Conservation (phyloP, 2,888 invertebrate genomes). For the Lysandra bellargus region DNA sequence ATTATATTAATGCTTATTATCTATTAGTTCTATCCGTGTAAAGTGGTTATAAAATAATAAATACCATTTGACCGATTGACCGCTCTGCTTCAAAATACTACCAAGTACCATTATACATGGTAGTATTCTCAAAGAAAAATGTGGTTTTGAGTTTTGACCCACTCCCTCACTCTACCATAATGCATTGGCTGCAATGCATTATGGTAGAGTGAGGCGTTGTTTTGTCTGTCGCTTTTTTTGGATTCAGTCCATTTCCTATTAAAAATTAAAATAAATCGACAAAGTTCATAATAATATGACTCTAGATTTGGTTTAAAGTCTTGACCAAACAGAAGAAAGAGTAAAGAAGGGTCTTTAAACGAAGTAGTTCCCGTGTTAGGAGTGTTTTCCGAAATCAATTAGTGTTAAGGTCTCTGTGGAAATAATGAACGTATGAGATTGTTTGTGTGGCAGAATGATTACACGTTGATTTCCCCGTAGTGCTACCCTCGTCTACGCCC, state of each 20-base stretch:
- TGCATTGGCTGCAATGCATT: too few species aligned
- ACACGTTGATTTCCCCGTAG: not conserved
- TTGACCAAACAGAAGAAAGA: not conserved
- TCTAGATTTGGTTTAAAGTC: not conserved
- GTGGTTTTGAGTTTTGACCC: too few species aligned
- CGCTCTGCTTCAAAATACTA: too few species aligned
- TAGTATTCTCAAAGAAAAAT: too few species aligned
- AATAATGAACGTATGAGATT: slow-evolving; percentile 12
- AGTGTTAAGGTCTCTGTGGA: not conserved
- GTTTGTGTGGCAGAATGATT: not conserved
- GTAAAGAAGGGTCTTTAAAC: not conserved
- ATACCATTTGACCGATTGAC: not conserved
- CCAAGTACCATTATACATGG: too few species aligned
- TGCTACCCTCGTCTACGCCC: not conserved
- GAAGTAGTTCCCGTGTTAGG: not conserved
- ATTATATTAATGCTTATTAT: not conserved
- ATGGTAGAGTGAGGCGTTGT: too few species aligned
- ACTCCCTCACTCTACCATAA: too few species aligned
- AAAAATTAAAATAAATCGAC: too few species aligned
- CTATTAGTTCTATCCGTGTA: not conserved
- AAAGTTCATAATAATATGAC: too few species aligned
- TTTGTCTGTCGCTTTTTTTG: too few species aligned
- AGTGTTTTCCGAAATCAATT: slow-evolving; percentile 14
- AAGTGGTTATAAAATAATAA: not conserved
- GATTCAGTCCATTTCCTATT: too few species aligned